Base-by-base conservation (phyloP, 2,113 vertebrate species). In the Conger conger region DNA sequence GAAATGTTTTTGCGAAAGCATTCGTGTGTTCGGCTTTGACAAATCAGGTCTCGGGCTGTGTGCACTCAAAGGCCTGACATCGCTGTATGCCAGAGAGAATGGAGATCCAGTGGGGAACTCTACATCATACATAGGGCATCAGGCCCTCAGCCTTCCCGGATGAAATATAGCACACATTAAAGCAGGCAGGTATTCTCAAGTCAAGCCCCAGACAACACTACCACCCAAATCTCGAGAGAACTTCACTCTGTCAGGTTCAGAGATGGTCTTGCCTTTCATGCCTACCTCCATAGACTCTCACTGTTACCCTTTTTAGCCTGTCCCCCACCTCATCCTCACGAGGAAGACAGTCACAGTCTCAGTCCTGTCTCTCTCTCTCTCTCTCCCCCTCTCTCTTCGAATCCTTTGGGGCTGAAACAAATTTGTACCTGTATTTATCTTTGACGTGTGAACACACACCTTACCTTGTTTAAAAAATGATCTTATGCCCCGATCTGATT, bases 81-180 rank as follows among this genome's bases (percentile, higher is more conserved):
- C 50, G 38, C 30, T 50, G 6, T 40, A 17, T 37, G 50, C 37
- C 13, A 82, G 33, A 36, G 18, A 82, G 27, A 60, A 6, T 80
- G 63, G n/a, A 16, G 60, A 54, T 18, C 40, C 68, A 36, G 30
- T 37, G 38, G 23, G 84, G 82, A 45, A 79, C 35, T 16, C 20
- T 57, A n/a, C 57, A 18, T 78, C 78, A n/a, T 54, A 30, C 45
- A 13, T 50, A 13, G 45, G 11, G 6, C 45, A 13, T 42, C 30
- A 20, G 40, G 57, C 37, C 45, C 82, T 79, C 60, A 79, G 81
- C 78, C 82, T 84, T 45, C 30, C 80, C 40, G 80, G 86, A 81
- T 84, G 87, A 90, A 85, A 88, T 85, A 86, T 83, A 81, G 82
- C 18, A 85, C 88, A 88, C 86, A 89, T 88, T 88, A 88, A 87